Conservation (phyloP, 2,113 vertebrate species). For the Embiotoca jacksoni region DNA sequence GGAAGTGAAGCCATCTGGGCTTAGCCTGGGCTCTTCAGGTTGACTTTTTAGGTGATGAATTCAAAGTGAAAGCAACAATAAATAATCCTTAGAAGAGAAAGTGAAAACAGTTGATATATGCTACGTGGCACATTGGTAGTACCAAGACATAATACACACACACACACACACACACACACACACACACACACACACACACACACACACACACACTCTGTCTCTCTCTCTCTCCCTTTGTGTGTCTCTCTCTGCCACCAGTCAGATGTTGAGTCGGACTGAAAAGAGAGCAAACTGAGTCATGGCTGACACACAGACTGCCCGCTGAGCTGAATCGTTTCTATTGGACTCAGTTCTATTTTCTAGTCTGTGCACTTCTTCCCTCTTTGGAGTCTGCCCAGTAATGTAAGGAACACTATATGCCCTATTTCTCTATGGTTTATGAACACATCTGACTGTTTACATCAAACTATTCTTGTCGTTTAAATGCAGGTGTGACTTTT, state of each 20-base stretch:
- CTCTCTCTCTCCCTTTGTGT: not conserved
- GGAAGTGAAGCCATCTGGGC: too few species aligned
- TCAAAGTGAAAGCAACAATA: constrained; percentile 19
- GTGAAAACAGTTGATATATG: constrained; percentile 17
- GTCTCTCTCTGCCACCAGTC: constrained; percentile 1
- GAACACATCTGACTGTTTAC: not conserved
- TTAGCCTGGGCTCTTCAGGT: too few species aligned
- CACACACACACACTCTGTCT: too few species aligned
- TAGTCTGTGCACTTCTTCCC: not conserved
- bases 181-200: too few species aligned
- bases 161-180: too few species aligned
- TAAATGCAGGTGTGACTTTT: not conserved
- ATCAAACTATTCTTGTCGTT: not conserved
- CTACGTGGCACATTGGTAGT: not conserved
- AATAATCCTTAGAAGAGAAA: constrained; percentile 2
- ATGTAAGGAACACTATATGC: not conserved
- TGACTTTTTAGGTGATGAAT: constrained; percentile 9
- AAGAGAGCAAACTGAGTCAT: constrained; percentile 5
- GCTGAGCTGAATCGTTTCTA: constrained; percentile 39
- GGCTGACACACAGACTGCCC: constrained; percentile 21
- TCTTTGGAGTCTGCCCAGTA: not conserved
- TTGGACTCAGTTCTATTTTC: constrained; percentile 28
- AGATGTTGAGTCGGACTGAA: too few species aligned
- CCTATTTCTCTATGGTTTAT: constrained; percentile 1
- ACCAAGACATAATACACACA: too few species aligned